Conservation (phyloP, 2,797 vertebrate species). For the Botia kubotai region DNA sequence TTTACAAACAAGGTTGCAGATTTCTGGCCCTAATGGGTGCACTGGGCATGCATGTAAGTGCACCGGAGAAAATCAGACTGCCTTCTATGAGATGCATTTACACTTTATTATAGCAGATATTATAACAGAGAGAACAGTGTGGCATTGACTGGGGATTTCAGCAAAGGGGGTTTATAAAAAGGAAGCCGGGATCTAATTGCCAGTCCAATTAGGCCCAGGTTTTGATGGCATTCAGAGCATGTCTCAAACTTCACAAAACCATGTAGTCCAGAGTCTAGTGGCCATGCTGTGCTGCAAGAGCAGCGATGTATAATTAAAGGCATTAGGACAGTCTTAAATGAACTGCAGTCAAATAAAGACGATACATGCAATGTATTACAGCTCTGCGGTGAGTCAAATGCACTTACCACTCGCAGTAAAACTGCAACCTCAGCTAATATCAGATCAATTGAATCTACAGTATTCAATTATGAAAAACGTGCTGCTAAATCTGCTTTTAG, state of each 20-base stretch:
- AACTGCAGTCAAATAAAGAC: conserved; percentile 3
- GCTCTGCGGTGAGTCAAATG: background rate
- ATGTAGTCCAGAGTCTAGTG: conserved; percentile 11
- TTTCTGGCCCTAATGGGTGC: conserved; percentile 9
- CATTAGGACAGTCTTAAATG: background rate
- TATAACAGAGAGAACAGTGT: background rate
- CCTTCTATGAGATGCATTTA: conserved; percentile 2
- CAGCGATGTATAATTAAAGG: background rate
- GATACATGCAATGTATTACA: background rate
- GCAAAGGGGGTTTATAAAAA: conserved; percentile 8
- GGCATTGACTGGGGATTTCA: background rate
- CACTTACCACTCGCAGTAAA: background rate
- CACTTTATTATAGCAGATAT: conserved; percentile 14
- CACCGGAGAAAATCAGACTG: background rate
- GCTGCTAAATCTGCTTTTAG: background rate
- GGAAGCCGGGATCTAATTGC: conserved; percentile 44
- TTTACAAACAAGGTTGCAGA: conserved; percentile 12
- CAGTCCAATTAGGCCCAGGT: conserved; percentile 48
- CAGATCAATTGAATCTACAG: background rate
- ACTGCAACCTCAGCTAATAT: background rate
- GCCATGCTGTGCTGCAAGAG: background rate
- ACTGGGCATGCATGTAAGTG: background rate
- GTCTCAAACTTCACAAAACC: conserved; percentile 27
- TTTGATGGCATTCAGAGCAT: conserved; percentile 20
- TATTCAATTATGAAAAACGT: background rate